Conservation (phyloP, 2,888 invertebrate genomes). For the Palloptera scutellata region DNA sequence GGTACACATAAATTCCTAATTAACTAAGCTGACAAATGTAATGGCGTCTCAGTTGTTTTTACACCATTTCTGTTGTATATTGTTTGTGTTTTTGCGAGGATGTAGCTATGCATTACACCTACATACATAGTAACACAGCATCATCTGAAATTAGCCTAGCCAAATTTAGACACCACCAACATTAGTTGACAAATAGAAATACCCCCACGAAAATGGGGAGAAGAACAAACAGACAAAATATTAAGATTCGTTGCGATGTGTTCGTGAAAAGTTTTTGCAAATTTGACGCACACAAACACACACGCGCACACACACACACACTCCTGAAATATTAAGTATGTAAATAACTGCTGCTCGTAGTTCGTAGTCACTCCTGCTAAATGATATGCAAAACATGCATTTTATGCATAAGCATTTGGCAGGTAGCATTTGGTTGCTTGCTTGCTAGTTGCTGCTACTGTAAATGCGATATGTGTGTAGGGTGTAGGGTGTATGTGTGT, state of each 20-base stretch:
- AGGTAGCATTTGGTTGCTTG: not conserved
- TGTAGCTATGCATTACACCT: too few species aligned
- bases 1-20: too few species aligned
- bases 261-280: not conserved
- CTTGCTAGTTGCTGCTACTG: not conserved
- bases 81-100: too few species aligned
- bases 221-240: not conserved
- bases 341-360: not conserved
- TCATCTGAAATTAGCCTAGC: too few species aligned
- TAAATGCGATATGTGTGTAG: not conserved
- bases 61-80: too few species aligned
- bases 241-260: not conserved
- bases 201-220: not conserved
- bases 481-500: conserved; percentile 1
- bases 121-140: too few species aligned
- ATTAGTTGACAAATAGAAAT: too few species aligned
- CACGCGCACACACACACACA: not conserved
- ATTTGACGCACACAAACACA: not conserved
- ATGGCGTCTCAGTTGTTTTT: too few species aligned
- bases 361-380: not conserved
- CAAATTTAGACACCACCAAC: too few species aligned
- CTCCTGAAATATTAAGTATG: too few species aligned
- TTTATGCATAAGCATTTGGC: not conserved
- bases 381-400: not conserved
- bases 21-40: too few species aligned